Evolutionary conservation across 1,140 invertebrate genomes (phyloP), one percentile per base, ranked within the genome.

Genomic region (Chrysopa pallens): DNA sequence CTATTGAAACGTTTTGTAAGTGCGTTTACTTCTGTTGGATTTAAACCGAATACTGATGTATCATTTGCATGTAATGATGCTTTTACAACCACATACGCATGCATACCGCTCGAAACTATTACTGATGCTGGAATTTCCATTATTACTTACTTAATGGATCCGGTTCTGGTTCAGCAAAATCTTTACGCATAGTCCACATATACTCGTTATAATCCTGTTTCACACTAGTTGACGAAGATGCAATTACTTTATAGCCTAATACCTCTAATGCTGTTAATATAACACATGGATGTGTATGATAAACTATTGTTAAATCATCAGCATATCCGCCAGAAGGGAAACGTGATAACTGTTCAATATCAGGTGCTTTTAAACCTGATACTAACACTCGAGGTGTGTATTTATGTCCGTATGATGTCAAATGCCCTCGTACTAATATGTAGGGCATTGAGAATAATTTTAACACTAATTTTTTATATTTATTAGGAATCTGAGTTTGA

Each of bases 171-270:
- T 86, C 84, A 40, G 75, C 66, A 61, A 86, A 86, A 50, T 86
- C 82, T 62, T 83, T 84, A 70, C 82, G 78, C 79, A 87, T 84
- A 61, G 84, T 88, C 84, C 84, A 88, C 80, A 86, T 85, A 52
- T 85, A 84, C 54, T 85, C 81, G 70, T 84, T 85, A 56, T 85
- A 84, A 57, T 85, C 81, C 62, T 84, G 80, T 61, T 85, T 84
- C 28, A 84, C 78, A 46, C 78, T 74, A 44, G 80, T 84, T 39
- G 81, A 84, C 46, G 82, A 84, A 27, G 82, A 85, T 46, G 84
- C 81, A 23, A 88, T 80, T 36, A 88, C 83, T 64, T 79, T 80
- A 61, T 86, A 88, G 36, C 83, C 84, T 47, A 88, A 68, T 40
- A 86, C 82, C 69, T 88, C 84, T 47, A 87, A 61, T 46, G 83